Evolutionary conservation across 2,113 vertebrate genomes (phyloP).

Genomic region (Saccopteryx leptura): DNA sequence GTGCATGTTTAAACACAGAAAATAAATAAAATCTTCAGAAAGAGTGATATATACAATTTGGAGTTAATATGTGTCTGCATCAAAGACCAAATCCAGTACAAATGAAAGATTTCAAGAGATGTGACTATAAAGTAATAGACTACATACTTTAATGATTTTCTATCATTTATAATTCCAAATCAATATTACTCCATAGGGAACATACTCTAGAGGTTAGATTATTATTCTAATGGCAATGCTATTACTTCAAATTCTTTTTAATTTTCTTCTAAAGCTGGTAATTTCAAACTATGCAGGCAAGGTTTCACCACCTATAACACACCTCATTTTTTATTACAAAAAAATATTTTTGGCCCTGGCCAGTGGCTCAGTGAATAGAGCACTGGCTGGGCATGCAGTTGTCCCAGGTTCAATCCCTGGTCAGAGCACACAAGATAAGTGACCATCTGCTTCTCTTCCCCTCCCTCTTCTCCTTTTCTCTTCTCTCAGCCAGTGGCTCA

Average conservation of each 20-base stretch:
- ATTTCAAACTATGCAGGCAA: background rate
- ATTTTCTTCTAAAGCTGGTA: background rate
- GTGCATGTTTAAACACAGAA: background rate
- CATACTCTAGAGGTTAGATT: background rate
- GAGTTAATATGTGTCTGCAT: background rate
- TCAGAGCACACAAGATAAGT: too few relatives aligned
- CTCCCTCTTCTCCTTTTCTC: too few relatives aligned
- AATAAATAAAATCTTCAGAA: background rate
- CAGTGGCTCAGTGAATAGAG: too few relatives aligned
- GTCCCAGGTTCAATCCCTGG: too few relatives aligned
- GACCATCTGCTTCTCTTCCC: too few relatives aligned
- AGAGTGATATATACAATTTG: background rate
- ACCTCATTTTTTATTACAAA: conserved; percentile 26
- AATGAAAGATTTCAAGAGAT: conserved; percentile 36
- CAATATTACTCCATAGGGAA: background rate
- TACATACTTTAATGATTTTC: background rate
- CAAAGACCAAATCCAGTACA: background rate
- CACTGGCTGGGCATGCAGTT: too few relatives aligned
- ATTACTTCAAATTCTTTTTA: background rate
- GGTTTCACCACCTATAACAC: background rate
- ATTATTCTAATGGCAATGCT: background rate
- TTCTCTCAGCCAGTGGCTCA: too few relatives aligned
- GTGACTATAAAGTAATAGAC: background rate
- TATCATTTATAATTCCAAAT: background rate
- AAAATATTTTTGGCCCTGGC: too few relatives aligned